These are phyloP conservation scores for Heliconius eleuchia DNA, from an alignment of 1,140 invertebrate species.

Conservation along the genomic window DNA sequence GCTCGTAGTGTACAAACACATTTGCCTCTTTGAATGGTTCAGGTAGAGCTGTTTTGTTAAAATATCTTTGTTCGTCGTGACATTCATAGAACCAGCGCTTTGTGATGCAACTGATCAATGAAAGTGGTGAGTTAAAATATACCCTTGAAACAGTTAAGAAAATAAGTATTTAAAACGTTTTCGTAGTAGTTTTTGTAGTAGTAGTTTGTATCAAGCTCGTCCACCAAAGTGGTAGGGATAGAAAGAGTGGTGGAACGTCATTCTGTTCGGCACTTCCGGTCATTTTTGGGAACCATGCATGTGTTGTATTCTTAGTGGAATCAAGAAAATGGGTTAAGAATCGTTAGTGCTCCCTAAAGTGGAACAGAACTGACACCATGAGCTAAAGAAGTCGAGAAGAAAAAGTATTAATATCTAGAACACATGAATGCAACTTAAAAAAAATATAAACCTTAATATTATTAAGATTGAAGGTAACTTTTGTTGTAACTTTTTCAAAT, in stretches of 20 bases:
- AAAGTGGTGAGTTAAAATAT: not conserved
- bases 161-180: not conserved
- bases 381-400: no score
- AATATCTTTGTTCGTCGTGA: not conserved
- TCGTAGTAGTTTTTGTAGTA: not conserved
- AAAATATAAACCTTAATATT: not conserved
- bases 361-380: no score
- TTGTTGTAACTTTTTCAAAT: not conserved
- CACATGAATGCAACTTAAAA: not conserved
- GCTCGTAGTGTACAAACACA: not conserved
- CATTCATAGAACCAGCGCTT: not conserved
- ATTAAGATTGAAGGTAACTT: not conserved
- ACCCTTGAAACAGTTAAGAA: not conserved
- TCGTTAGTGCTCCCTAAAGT: no score
- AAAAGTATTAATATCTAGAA: no score
- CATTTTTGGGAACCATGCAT: no score
- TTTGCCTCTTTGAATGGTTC: not conserved
- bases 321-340: no score
- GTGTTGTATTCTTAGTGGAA: no score
- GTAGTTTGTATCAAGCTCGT: not conserved
- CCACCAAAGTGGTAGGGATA: not conserved
- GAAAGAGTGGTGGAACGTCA: no score
- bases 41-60: conserved; percentile 1
- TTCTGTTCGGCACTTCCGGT: no score
- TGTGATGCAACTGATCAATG: not conserved